These are phyloP conservation scores for Pavo muticus DNA, from an alignment of 2,113 vertebrate species.

Conservation along the genomic window DNA sequence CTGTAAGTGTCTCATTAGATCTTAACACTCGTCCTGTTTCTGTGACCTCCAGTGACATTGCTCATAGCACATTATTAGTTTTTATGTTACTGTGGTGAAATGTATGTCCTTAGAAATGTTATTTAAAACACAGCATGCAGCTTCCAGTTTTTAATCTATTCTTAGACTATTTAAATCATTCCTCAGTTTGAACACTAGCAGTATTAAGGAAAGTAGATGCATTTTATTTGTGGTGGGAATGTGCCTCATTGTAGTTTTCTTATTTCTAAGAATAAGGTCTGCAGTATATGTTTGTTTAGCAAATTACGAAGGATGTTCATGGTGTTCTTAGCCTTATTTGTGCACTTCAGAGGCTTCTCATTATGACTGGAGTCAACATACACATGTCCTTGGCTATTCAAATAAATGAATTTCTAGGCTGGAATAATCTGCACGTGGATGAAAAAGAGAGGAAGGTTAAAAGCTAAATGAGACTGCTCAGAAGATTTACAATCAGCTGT, in stretches of 20 bases:
- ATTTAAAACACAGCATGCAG: neutral
- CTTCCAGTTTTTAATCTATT: neutral
- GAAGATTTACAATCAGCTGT: constrained; percentile 58
- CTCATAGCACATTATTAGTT: neutral
- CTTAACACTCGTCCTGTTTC: neutral
- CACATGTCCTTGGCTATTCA: neutral
- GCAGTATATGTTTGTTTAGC: neutral
- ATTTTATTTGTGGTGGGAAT: neutral
- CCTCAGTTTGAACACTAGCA: neutral
- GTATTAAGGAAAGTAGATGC: neutral
- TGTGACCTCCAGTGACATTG: neutral
- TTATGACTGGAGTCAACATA: constrained; percentile 4
- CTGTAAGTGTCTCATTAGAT: neutral
- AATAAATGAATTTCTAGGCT: constrained; percentile 34
- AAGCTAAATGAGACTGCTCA: constrained; percentile 61
- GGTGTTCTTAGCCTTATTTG: constrained; percentile 10
- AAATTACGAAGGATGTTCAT: neutral
- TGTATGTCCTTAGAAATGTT: neutral
- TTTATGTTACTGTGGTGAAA: neutral
- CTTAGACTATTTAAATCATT: neutral
- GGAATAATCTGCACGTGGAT: neutral
- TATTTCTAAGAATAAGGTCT: neutral
- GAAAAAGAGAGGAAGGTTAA: constrained; percentile 61
- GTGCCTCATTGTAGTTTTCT: neutral
- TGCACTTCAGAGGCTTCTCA: neutral